phyloP scores from a whole-genome alignment of 2,113 vertebrate species.

The Petrocephalus zakoni region DNA sequence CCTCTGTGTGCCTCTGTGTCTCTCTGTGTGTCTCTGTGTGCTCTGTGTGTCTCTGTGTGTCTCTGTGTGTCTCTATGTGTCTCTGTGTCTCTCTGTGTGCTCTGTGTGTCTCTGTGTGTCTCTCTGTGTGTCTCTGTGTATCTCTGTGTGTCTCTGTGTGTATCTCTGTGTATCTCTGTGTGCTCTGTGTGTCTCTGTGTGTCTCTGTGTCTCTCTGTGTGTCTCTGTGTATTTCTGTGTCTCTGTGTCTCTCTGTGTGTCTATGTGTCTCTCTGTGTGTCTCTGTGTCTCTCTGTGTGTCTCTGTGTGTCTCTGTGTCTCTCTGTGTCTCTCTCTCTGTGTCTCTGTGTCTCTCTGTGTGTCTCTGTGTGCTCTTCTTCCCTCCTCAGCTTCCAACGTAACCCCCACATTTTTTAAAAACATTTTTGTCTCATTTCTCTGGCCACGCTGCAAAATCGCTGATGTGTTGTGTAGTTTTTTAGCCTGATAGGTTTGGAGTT shows the following conservation, averaged over 20 bases:
- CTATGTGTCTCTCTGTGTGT: too few species aligned
- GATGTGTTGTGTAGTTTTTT: constrained; percentile 52
- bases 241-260: background rate
- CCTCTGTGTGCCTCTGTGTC: background rate
- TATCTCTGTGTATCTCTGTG: background rate
- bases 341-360: background rate
- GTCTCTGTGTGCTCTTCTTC: constrained; percentile 25
- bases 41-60: constrained; percentile 18
- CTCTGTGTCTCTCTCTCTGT: too few species aligned
- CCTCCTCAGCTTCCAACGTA: constrained; percentile 17
- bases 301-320: too few species aligned
- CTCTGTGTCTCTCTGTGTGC: background rate
- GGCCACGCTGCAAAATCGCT: constrained; percentile 45
- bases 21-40: background rate
- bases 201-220: too few species aligned
- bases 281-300: background rate
- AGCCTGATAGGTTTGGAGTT: constrained; percentile 50
- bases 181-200: background rate
- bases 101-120: background rate
- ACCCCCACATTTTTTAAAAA: constrained; percentile 5
- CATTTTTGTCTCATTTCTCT: constrained; percentile 15
- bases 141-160: background rate
- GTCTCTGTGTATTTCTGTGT: background rate
- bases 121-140: too few species aligned
- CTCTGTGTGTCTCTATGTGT: too few species aligned